Conservation (phyloP, 2,113 vertebrate species). For the Ia io region DNA sequence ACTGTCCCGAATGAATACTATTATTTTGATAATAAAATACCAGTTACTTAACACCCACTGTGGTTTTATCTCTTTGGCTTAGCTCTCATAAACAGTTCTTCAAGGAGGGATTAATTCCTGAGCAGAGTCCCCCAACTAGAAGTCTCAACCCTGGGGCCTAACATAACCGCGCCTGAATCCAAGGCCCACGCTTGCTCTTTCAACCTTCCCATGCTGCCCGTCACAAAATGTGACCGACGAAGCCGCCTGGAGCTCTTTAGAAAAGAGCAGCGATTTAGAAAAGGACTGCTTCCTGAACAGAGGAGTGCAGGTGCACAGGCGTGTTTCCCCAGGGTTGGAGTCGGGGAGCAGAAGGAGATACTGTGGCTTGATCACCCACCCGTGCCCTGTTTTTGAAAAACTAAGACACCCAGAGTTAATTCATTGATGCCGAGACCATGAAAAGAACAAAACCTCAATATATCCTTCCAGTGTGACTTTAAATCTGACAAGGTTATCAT, state of each 20-base stretch:
- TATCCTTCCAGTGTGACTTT: conserved; percentile 77
- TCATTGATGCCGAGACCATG: conserved; percentile 57
- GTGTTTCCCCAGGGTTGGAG: not conserved
- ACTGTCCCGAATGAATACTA: not conserved
- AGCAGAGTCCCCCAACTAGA: not conserved
- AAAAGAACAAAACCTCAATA: conserved; percentile 65
- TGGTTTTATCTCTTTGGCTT: not conserved
- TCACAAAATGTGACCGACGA: not conserved
- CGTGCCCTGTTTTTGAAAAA: conserved; percentile 8
- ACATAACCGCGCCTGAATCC: not conserved
- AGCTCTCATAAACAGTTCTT: not conserved
- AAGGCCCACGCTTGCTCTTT: not conserved
- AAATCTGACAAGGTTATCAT: conserved; percentile 81
- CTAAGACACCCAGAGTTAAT: conserved; percentile 63
- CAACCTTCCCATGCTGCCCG: not conserved
- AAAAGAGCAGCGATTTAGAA: not conserved
- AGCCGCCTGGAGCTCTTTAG: not conserved
- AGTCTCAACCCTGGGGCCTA: not conserved
- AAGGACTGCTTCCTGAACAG: not conserved
- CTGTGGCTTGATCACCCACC: not conserved
- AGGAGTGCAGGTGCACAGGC: fast-evolving
- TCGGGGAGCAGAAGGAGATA: too few species aligned
- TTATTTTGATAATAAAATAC: not conserved
- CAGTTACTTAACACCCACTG: not conserved
- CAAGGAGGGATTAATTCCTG: not conserved